A percentile compares a stretch with the other conserved stretches of the same genome.
These are phyloP conservation scores for Luscinia luscinia DNA, from an alignment of 2,797 vertebrate species.

Conservation along the genomic window DNA sequence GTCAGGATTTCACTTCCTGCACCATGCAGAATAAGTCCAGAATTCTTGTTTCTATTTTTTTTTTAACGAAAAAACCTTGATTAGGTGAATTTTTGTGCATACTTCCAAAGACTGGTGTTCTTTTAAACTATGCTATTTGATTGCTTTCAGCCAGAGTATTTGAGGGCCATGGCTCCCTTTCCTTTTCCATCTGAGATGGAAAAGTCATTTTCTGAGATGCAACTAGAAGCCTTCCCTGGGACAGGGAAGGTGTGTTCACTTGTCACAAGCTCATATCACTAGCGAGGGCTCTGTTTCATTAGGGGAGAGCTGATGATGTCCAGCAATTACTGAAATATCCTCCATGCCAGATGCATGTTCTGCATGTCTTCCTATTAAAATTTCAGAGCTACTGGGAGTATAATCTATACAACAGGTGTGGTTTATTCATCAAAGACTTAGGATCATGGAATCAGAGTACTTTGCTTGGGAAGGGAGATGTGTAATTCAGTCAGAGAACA, in stretches of 20 bases:
- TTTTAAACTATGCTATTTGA: background rate
- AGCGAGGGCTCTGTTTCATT: background rate
- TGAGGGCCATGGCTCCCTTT: background rate
- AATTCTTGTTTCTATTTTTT: background rate
- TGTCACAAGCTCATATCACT: background rate
- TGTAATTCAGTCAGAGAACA: background rate
- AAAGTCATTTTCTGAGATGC: background rate
- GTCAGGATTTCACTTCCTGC: background rate
- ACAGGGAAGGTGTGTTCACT: background rate
- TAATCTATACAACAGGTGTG: background rate
- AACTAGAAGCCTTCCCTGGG: background rate
- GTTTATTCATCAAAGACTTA: background rate
- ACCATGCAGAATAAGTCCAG: background rate
- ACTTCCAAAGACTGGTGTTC: background rate
- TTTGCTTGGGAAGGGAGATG: background rate
- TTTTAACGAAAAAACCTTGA: background rate
- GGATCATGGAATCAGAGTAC: background rate
- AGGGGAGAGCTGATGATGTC: background rate
- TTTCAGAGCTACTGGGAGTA: background rate
- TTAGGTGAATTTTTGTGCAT: background rate
- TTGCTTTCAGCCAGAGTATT: accelerated
- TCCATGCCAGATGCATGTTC: background rate
- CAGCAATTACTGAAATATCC: background rate
- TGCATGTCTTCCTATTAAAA: background rate
- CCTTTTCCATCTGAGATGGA: background rate